These are phyloP conservation scores for Ameiurus melas DNA, from an alignment of 2,113 vertebrate species.

Conservation along the genomic window DNA sequence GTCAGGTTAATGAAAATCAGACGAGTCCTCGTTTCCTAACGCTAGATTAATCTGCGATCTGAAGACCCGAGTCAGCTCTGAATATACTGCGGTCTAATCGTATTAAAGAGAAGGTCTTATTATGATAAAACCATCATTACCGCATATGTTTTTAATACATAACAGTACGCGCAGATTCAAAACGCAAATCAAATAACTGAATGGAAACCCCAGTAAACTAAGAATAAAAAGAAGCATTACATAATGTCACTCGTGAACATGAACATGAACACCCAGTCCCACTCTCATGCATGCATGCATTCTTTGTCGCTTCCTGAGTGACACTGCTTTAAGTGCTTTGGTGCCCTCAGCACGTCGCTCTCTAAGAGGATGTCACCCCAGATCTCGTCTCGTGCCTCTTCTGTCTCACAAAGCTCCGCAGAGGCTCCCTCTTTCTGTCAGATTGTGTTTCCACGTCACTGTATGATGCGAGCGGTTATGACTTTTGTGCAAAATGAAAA, in stretches of 20 bases:
- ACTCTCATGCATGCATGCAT: neutral
- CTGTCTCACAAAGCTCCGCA: neutral
- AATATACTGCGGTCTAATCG: slow-evolving; percentile 19
- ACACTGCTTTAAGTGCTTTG: neutral
- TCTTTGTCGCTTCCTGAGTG: neutral
- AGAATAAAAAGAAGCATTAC: neutral
- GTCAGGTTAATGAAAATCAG: slow-evolving; percentile 29
- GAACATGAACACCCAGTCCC: neutral
- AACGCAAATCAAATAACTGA: neutral
- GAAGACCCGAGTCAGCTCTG: slow-evolving; percentile 17
- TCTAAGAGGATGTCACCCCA: neutral
- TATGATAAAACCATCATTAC: neutral
- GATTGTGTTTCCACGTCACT: neutral
- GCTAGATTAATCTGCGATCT: slow-evolving; percentile 14
- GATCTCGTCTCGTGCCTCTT: neutral
- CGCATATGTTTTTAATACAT: neutral
- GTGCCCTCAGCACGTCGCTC: neutral
- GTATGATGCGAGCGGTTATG: neutral
- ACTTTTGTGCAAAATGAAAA: neutral
- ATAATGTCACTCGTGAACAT: neutral
- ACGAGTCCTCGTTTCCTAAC: neutral
- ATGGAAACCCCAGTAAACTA: neutral
- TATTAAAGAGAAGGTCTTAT: neutral
- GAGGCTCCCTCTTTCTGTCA: neutral
- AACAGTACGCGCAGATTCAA: neutral